These are phyloP conservation scores for Calidris pygmaea DNA, from an alignment of 2,113 vertebrate species.

Conservation along the genomic window DNA sequence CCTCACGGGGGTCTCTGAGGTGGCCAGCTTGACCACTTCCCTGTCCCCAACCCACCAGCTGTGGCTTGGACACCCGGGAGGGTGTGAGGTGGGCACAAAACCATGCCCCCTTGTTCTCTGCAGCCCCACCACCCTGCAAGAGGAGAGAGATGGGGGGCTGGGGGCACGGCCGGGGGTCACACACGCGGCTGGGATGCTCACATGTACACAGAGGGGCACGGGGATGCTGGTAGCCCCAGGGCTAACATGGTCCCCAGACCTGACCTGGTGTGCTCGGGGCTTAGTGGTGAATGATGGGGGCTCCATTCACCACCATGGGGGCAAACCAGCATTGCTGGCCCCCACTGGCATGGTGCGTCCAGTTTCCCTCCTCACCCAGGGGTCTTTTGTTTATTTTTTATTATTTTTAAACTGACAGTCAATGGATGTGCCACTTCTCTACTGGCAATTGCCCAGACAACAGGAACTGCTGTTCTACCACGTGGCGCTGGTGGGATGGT, in stretches of 20 bases:
- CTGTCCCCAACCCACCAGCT: not conserved
- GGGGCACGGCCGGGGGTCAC: not conserved
- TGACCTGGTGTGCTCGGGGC: not conserved
- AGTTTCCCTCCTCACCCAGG: not conserved
- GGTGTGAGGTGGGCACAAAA: not conserved
- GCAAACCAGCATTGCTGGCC: not conserved
- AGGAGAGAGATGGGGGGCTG: not conserved
- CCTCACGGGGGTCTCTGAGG: not conserved
- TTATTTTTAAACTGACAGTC: not conserved
- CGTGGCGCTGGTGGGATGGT: fast-evolving
- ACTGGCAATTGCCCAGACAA: not conserved
- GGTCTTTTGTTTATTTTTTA: not conserved
- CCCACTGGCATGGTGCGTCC: fast-evolving
- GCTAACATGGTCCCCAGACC: not conserved
- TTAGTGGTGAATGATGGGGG: not conserved
- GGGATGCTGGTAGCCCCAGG: not conserved
- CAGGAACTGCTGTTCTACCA: not conserved
- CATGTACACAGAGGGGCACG: fast-evolving
- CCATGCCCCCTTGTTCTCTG: not conserved
- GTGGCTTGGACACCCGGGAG: not conserved
- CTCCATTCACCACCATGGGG: too few species aligned
- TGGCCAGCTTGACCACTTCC: not conserved
- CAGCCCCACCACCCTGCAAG: not conserved
- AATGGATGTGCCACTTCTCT: not conserved
- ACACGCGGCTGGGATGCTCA: not conserved